Evolutionary conservation across 1,140 invertebrate species (phyloP).

Genomic region (Drosophila insularis): DNA sequence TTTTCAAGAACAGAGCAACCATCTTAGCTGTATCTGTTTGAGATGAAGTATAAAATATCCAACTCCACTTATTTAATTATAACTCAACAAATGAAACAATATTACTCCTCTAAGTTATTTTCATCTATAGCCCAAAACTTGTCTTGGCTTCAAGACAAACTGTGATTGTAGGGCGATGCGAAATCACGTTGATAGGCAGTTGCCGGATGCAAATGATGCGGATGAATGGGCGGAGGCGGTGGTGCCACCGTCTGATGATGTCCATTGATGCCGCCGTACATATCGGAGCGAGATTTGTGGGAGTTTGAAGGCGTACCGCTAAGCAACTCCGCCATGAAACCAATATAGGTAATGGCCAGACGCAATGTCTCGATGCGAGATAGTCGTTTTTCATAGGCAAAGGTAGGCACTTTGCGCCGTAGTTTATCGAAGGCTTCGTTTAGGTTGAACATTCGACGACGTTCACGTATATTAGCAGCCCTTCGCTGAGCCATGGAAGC

Average conservation of each 20-base stretch:
- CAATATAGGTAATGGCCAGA: slow-evolving; percentile 98
- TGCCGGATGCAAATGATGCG: slow-evolving; percentile 69
- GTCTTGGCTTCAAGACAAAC: slow-evolving; percentile 32
- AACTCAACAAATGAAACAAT: neutral
- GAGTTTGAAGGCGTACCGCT: slow-evolving; percentile 85
- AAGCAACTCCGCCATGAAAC: slow-evolving; percentile 96
- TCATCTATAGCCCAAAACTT: neutral
- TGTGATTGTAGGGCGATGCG: slow-evolving; percentile 77
- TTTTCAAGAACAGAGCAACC: neutral
- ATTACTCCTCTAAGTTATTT: neutral
- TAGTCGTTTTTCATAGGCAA: slow-evolving; percentile 98
- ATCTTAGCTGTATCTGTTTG: neutral
- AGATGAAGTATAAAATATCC: no score
- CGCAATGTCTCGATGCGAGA: slow-evolving; percentile 98
- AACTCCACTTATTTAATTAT: neutral
- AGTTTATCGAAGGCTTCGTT: slow-evolving; percentile 98
- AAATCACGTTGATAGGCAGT: slow-evolving; percentile 76
- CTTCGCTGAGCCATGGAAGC: slow-evolving; percentile 94
- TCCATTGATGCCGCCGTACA: slow-evolving; percentile 72
- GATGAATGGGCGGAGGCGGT: slow-evolving; percentile 62
- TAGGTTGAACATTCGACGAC: slow-evolving; percentile 97
- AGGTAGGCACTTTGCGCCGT: slow-evolving; percentile 97
- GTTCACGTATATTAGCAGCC: slow-evolving; percentile 96
- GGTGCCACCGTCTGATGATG: slow-evolving; percentile 61
- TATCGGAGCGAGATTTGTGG: slow-evolving; percentile 82